Evolutionary conservation across 2,888 invertebrate genomes (phyloP).

Genomic region (Hyposoter didymator): DNA sequence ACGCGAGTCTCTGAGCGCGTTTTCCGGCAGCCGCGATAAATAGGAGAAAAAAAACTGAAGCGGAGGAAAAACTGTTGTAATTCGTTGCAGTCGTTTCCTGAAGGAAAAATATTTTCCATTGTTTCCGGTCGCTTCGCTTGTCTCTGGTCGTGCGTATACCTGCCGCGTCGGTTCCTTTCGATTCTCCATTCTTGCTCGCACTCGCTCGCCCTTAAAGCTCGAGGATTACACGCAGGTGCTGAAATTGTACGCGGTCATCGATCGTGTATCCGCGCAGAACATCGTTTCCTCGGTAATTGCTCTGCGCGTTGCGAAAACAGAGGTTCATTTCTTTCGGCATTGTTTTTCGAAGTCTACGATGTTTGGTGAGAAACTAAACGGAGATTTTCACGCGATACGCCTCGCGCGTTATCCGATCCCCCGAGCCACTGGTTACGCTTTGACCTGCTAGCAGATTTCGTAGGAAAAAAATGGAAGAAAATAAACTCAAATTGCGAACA

Average conservation of each 20-base stretch:
- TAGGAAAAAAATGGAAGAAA: slow-evolving; percentile 3
- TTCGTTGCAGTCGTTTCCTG: slow-evolving; percentile 26
- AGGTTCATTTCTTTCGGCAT: slow-evolving; percentile 18
- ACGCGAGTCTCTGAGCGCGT: slow-evolving; percentile 49
- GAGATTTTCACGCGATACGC: slow-evolving; percentile 23
- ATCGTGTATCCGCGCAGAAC: slow-evolving; percentile 16
- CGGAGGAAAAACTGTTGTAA: slow-evolving; percentile 17
- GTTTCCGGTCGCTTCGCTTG: slow-evolving; percentile 44
- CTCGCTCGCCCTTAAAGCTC: neutral
- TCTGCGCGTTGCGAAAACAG: slow-evolving; percentile 20
- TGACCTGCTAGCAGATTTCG: neutral
- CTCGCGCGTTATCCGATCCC: slow-evolving; percentile 2
- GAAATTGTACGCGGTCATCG: slow-evolving; percentile 39
- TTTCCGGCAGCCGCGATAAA: slow-evolving; percentile 16
- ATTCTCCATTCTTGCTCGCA: neutral
- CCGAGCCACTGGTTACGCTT: neutral
- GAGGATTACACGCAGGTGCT: slow-evolving; percentile 51
- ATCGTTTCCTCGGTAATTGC: slow-evolving; percentile 33
- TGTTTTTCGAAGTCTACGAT: slow-evolving; percentile 16
- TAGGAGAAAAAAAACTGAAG: neutral
- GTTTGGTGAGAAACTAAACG: slow-evolving; percentile 17
- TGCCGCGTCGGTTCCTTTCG: slow-evolving; percentile 36
- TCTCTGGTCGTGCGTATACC: slow-evolving; percentile 50
- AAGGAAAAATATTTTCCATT: slow-evolving; percentile 32
- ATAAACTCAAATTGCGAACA: slow-evolving; percentile 45